phyloP scores from a whole-genome alignment of 2,888 invertebrate genomes.

The Tinea trinotella region DNA sequence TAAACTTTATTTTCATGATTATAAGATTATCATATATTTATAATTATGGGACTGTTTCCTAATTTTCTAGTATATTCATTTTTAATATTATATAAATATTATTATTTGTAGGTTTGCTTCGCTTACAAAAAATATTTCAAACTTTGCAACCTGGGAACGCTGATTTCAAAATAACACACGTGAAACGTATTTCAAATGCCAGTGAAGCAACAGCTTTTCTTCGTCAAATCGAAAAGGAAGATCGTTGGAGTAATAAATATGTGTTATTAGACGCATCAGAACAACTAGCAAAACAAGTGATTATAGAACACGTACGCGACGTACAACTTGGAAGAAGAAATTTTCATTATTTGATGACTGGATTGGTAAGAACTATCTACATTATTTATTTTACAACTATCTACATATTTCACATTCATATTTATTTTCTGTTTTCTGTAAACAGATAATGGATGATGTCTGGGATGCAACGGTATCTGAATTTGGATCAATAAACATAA shows the following conservation, averaged over 20 bases:
- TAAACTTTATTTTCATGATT: too few relatives aligned
- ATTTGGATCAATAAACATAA: conserved; percentile 97
- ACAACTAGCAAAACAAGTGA: conserved; percentile 87
- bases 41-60: too few relatives aligned
- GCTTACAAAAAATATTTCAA: conserved; percentile 93
- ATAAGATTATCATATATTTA: too few relatives aligned
- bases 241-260: conserved; percentile 89
- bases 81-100: neutral
- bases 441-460: conserved; percentile 94
- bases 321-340: conserved; percentile 88
- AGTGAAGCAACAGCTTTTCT: conserved; percentile 88
- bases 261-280: conserved; percentile 91
- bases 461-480: conserved; percentile 93
- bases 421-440: neutral
- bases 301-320: conserved; percentile 89
- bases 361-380: conserved; percentile 85
- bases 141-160: conserved; percentile 85
- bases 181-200: conserved; percentile 86
- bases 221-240: conserved; percentile 82
- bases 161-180: conserved; percentile 88
- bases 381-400: neutral
- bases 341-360: conserved; percentile 92
- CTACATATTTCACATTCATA: too few relatives aligned
- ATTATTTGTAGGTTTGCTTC: conserved; percentile 79
- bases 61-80: neutral